Evolutionary conservation across 1,140 invertebrate species (phyloP).

Genomic region (Drosophila rufa): DNA sequence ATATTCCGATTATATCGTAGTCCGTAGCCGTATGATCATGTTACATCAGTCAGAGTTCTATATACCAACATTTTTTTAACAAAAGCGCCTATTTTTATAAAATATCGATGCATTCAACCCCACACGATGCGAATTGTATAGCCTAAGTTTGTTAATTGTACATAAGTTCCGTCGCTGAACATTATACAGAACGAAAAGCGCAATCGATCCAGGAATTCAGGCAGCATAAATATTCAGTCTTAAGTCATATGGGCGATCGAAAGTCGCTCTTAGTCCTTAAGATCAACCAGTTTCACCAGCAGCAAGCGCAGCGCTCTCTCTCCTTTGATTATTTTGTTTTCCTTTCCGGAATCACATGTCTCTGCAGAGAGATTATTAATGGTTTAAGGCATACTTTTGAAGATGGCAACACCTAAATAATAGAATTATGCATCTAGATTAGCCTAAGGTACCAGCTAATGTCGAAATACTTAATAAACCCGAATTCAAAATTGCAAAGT

Average conservation of each 20-base stretch:
- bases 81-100: conserved; percentile 62
- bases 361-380: conserved; percentile 25
- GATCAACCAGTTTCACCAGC: conserved; percentile 10
- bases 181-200: conserved; percentile 20
- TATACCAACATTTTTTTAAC: conserved; percentile 61
- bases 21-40: conserved; percentile 58
- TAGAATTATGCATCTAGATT: conserved; percentile 59
- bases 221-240: conserved; percentile 42
- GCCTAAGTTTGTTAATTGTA: conserved; percentile 64
- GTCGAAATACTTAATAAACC: conserved; percentile 74
- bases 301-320: conserved; percentile 19
- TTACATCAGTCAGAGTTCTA: conserved; percentile 79
- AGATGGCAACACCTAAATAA: conserved; percentile 50
- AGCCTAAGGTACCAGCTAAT: conserved; percentile 67
- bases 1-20: conserved; percentile 53
- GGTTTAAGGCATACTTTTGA: conserved; percentile 44
- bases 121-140: conserved; percentile 19
- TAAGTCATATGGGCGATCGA: conserved; percentile 33
- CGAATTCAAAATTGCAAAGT: conserved; percentile 73
- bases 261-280: conserved; percentile 21
- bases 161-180: conserved; percentile 39
- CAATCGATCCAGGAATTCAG: conserved; percentile 31
- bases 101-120: conserved; percentile 25
- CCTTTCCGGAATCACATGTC: conserved; percentile 18
- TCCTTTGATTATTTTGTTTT: conserved; percentile 1